Conservation (phyloP, 1,140 invertebrate species). For the Calephelis nemesis region DNA sequence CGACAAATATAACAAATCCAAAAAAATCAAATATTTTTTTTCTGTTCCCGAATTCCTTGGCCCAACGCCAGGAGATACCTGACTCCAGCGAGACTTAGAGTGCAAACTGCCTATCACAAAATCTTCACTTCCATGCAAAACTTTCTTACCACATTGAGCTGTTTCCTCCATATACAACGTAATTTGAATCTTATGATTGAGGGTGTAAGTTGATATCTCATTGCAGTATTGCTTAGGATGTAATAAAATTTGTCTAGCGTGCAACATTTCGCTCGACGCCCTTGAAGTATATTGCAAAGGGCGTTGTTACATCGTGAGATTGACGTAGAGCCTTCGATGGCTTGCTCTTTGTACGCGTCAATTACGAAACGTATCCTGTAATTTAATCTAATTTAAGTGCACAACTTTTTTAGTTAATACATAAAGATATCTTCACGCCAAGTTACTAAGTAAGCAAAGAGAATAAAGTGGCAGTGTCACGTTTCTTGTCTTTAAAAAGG, state of each 20-base stretch:
- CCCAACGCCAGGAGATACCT: constrained; percentile 1
- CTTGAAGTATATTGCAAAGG: constrained; percentile 37
- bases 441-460: no score
- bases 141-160: constrained; percentile 37
- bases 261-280: constrained; percentile 43
- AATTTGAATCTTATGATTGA: constrained; percentile 15
- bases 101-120: constrained; percentile 34
- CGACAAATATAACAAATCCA: not conserved
- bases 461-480: no score
- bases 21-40: not conserved
- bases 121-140: constrained; percentile 37
- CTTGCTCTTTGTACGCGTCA: no score
- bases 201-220: constrained; percentile 26
- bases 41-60: not conserved
- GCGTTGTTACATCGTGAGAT: constrained; percentile 22
- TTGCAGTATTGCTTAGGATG: constrained; percentile 19
- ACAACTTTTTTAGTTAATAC: no score
- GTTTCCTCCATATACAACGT: constrained; percentile 12
- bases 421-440: no score
- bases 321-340: no score
- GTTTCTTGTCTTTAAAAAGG: no score
- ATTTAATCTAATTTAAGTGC: no score
- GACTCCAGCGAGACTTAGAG: not conserved
- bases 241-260: constrained; percentile 47
- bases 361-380: no score